A percentile compares a stretch with the other conserved stretches of the same genome.
Evolutionary conservation across 2,113 vertebrate species (phyloP).

Genomic region (Sphyrna mokarran): DNA sequence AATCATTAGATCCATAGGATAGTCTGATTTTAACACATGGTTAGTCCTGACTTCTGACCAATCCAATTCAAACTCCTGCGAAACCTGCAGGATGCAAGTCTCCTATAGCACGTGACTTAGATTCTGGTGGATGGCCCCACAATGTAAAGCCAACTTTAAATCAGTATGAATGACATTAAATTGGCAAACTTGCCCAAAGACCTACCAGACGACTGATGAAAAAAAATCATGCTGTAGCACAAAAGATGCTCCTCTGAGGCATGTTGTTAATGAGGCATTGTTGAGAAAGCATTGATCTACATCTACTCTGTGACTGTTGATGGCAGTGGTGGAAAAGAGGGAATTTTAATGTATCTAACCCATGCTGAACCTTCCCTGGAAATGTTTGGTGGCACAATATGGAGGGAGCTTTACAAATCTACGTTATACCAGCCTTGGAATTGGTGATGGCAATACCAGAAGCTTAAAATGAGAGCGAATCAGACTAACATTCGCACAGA

Average conservation of each 20-base stretch:
- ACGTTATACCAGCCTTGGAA: background rate
- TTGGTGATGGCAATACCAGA: background rate
- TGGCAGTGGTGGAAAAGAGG: background rate
- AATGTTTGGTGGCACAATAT: background rate
- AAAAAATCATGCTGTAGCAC: background rate
- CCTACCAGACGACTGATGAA: background rate
- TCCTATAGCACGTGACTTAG: too few species aligned
- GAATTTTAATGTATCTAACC: background rate
- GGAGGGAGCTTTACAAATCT: background rate
- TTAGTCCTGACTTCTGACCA: background rate
- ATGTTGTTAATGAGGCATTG: background rate
- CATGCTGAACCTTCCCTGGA: background rate
- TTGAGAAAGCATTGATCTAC: background rate
- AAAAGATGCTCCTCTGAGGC: background rate
- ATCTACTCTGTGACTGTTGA: background rate
- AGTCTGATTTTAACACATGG: background rate
- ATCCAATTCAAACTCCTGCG: background rate
- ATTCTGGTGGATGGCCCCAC: background rate
- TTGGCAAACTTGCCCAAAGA: background rate
- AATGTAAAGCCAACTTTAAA: background rate
- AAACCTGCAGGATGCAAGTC: too few species aligned
- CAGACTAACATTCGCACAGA: background rate
- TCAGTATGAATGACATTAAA: background rate
- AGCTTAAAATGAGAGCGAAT: background rate
- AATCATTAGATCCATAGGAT: background rate